Percentiles rank a stretch among this genome's conserved stretches.
Evolutionary conservation across 2,888 invertebrate genomes (phyloP).

Genomic region (Unio delphinus): DNA sequence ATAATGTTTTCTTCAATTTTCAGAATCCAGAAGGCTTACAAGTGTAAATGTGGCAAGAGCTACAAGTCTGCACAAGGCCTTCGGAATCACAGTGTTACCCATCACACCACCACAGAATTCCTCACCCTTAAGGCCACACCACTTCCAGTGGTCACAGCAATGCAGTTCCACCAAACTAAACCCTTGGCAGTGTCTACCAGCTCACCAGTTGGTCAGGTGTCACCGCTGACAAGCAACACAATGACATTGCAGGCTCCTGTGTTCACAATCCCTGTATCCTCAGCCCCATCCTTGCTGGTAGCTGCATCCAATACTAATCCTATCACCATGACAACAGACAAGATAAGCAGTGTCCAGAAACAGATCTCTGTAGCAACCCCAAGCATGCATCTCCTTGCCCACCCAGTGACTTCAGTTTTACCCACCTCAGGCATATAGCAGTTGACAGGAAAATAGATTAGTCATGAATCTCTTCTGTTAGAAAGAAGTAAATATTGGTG

Average conservation of each 20-base stretch:
- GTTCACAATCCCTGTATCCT: constrained; percentile 26
- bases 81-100: constrained; percentile 79
- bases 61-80: constrained; percentile 87
- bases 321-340: constrained; percentile 25
- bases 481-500: too few relatives aligned
- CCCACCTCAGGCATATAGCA: too few relatives aligned
- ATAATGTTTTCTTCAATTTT: constrained; percentile 30
- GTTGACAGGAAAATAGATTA: too few relatives aligned
- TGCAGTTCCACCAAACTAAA: constrained; percentile 1
- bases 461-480: too few relatives aligned
- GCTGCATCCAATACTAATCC: constrained; percentile 30
- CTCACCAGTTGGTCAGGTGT: constrained; percentile 1
- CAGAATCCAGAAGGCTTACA: constrained; percentile 83
- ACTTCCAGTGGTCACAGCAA: constrained; percentile 5
- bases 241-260: constrained; percentile 4
- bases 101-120: constrained; percentile 54
- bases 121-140: constrained; percentile 15
- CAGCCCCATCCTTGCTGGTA: constrained; percentile 18
- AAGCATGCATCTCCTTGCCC: constrained; percentile 7
- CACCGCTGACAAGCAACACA: background rate
- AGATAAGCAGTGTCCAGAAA: constrained; percentile 10
- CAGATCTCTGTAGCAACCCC: constrained; percentile 26
- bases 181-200: constrained; percentile 7
- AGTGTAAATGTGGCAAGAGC: constrained; percentile 88
- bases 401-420: too few relatives aligned